Conservation (phyloP, 2,888 invertebrate species). For the Rhingia rostrata region DNA sequence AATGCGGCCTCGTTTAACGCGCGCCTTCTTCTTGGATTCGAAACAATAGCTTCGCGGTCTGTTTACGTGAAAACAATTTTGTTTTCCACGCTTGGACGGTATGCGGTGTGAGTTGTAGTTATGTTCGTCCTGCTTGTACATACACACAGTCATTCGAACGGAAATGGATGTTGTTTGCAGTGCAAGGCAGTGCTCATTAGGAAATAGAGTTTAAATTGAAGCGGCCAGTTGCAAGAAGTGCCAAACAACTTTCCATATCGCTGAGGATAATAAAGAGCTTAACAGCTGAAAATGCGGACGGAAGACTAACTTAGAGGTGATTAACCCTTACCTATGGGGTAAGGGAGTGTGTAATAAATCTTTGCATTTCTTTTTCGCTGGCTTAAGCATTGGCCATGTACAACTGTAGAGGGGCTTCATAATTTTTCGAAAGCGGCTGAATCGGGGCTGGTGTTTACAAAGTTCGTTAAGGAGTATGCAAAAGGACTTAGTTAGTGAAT, state of each 20-base stretch:
- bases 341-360: constrained; percentile 43
- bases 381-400: constrained; percentile 14
- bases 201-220: constrained; percentile 10
- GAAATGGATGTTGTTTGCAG: constrained; percentile 56
- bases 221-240: constrained; percentile 20
- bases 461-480: too few species aligned
- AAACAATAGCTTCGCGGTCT: constrained; percentile 38
- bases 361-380: constrained; percentile 42
- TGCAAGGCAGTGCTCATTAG: constrained; percentile 2
- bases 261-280: constrained; percentile 52
- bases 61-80: constrained; percentile 62
- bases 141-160: constrained; percentile 60
- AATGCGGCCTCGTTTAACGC: constrained; percentile 68
- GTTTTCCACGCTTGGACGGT: constrained; percentile 28
- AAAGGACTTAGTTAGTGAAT: too few species aligned
- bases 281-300: constrained; percentile 64
- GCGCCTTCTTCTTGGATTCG: constrained; percentile 54
- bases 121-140: constrained; percentile 50
- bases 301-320: constrained; percentile 68
- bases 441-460: not conserved
- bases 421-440: constrained; percentile 43
- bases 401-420: constrained; percentile 45
- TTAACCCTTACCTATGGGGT: constrained; percentile 56
- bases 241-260: constrained; percentile 34
- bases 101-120: constrained; percentile 5